These are phyloP conservation scores for Hyphantria cunea DNA, from an alignment of 1,140 invertebrate genomes.

Conservation along the genomic window DNA sequence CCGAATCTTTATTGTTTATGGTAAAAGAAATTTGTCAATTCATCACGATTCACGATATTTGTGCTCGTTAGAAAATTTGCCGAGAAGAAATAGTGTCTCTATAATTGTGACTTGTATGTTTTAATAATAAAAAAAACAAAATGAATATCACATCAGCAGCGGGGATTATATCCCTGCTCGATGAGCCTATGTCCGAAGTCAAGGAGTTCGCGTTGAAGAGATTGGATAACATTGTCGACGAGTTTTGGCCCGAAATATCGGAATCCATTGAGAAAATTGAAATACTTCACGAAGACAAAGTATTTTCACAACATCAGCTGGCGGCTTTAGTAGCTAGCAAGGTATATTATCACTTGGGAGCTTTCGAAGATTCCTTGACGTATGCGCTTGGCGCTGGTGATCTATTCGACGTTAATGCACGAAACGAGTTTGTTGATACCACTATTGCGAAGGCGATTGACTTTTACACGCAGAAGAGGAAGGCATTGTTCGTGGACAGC, in stretches of 20 bases:
- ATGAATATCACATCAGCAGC: constrained; percentile 85
- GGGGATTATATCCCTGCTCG: constrained; percentile 97
- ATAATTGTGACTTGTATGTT: constrained; percentile 16
- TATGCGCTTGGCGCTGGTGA: constrained; percentile 96
- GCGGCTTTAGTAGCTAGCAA: constrained; percentile 99
- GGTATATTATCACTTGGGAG: constrained; percentile 98
- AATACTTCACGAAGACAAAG: constrained; percentile 96
- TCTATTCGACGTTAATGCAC: constrained; percentile 96
- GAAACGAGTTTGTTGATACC: constrained; percentile 98
- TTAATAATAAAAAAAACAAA: constrained; percentile 32
- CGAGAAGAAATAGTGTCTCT: constrained; percentile 16
- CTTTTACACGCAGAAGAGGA: constrained; percentile 94
- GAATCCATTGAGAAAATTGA: constrained; percentile 99
- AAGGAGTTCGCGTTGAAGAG: constrained; percentile 96
- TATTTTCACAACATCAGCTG: constrained; percentile 93
- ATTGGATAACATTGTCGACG: constrained; percentile 96
- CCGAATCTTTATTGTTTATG: constrained; percentile 4
- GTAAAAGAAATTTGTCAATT: constrained; percentile 69
- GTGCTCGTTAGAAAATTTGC: constrained; percentile 35
- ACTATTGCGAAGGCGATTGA: constrained; percentile 98
- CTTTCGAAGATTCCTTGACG: constrained; percentile 96
- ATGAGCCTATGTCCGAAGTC: constrained; percentile 95
- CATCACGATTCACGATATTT: constrained; percentile 52
- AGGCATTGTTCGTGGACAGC: constrained; percentile 82
- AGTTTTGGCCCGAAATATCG: constrained; percentile 99